Evolutionary conservation across 1,140 invertebrate genomes (phyloP), one percentile per base, ranked within the genome.

Genomic region (Sogatella furcifera): DNA sequence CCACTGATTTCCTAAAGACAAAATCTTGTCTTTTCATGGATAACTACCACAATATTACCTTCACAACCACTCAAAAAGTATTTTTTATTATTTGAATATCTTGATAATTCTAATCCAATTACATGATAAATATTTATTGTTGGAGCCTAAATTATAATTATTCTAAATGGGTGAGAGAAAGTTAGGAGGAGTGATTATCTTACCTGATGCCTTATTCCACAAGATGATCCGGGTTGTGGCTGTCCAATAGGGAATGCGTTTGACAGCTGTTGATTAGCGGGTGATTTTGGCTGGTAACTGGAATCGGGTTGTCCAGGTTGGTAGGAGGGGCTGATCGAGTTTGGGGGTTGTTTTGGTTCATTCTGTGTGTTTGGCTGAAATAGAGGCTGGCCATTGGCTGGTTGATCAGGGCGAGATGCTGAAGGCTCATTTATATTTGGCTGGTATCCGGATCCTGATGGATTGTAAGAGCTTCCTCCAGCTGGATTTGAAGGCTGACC

Each of bases 141-240:
- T 28, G 24, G 2, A 28, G 24, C 24, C 24, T 28, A 6, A 6
- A 28, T 4, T 6, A 6, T 2, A 6, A 2, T 4, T 4, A 28
- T 28, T 2, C 24, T 28, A 28, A 28, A 28, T 28, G 24, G 24
- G 24, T 28, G 24, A 28, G 24, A 28, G 24, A 6, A 28, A 28
- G 24, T 28, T 28, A 28, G 24, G 24, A 28, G 24, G 6, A 28
- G 24, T 17, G 15, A 28, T 24, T 5, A 22, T 8, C 69, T 70
- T 66, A 77, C 76, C 46, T 66, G 57, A 57, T 75, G 74, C 60
- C 70, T 72, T 28, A 73, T 63, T 57, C 76, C 76, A 34, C 76
- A 78, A 52, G 59, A 44, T 3, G 52, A 42, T 71, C 68, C 55
- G 57, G 60, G 24, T 69, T 68, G 21, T 68, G 68, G 21, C 19